Evolutionary conservation across 2,797 vertebrate species (phyloP).

Genomic region (Rhabdomys pumilio): DNA sequence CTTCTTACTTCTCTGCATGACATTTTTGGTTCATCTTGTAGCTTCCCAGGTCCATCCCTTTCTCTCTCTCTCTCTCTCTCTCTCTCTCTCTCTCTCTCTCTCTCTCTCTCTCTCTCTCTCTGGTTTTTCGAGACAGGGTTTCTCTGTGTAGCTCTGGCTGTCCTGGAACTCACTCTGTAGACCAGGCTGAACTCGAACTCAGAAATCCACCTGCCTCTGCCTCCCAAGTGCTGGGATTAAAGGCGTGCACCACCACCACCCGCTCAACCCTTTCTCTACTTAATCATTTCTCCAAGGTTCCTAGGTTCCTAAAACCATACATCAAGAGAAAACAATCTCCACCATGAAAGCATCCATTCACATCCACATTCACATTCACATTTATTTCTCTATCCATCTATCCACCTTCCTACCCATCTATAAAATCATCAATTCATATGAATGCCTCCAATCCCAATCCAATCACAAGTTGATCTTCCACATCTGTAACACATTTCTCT

Average conservation of each 20-base stretch:
- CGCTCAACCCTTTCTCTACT: not conserved
- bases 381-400: not conserved
- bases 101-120: too few relatives aligned
- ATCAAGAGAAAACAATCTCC: not conserved
- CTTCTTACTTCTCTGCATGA: not conserved
- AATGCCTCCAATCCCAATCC: not conserved
- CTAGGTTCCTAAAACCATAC: not conserved
- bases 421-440: not conserved
- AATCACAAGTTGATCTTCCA: not conserved
- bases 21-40: not conserved
- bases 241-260: too few relatives aligned
- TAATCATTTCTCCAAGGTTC: not conserved
- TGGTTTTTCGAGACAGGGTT: too few relatives aligned
- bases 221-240: too few relatives aligned
- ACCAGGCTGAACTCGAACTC: too few relatives aligned
- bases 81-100: too few relatives aligned
- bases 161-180: too few relatives aligned
- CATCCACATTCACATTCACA: not conserved
- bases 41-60: not conserved
- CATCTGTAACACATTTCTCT: not conserved
- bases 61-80: not conserved
- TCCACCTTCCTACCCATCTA: not conserved
- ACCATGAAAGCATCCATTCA: not conserved
- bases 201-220: too few relatives aligned
- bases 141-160: too few relatives aligned